These are phyloP conservation scores for Agapornis canus DNA, from an alignment of 2,797 vertebrate genomes.

Conservation along the genomic window DNA sequence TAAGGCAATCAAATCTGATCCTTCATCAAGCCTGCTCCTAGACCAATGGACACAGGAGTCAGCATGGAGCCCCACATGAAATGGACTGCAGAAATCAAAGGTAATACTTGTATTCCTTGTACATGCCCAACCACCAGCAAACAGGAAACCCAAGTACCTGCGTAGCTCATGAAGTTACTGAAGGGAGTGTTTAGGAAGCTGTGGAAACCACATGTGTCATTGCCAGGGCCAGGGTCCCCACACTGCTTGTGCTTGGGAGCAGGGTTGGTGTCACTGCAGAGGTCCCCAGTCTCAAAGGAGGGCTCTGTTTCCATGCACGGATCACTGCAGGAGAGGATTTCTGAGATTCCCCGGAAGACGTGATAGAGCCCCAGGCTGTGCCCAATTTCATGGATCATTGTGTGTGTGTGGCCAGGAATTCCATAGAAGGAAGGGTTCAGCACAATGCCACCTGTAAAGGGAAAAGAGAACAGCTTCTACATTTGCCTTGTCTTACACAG, in stretches of 20 bases:
- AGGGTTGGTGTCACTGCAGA: conserved; percentile 96
- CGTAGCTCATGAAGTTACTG: conserved; percentile 99
- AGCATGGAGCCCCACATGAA: neutral
- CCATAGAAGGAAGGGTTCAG: conserved; percentile 97
- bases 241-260: conserved; percentile 95
- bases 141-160: conserved; percentile 80
- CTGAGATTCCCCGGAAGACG: conserved; percentile 95
- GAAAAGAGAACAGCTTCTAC: neutral
- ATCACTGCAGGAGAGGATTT: conserved; percentile 96
- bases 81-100: neutral
- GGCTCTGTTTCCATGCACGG: conserved; percentile 95
- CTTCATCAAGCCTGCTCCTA: neutral
- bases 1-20: neutral
- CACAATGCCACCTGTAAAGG: conserved; percentile 87
- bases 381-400: conserved; percentile 98
- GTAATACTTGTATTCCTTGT: neutral
- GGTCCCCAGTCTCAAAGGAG: conserved; percentile 96
- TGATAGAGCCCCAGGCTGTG: conserved; percentile 97
- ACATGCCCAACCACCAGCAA: neutral
- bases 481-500: neutral
- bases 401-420: conserved; percentile 94
- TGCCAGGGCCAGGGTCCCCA: conserved; percentile 90
- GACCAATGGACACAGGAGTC: neutral
- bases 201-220: conserved; percentile 91
- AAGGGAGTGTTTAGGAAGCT: conserved; percentile 92